Percentiles rank a stretch among this genome's conserved stretches.
These are phyloP conservation scores for Diorhabda carinulata DNA, from an alignment of 1,140 invertebrate species.

Conservation along the genomic window DNA sequence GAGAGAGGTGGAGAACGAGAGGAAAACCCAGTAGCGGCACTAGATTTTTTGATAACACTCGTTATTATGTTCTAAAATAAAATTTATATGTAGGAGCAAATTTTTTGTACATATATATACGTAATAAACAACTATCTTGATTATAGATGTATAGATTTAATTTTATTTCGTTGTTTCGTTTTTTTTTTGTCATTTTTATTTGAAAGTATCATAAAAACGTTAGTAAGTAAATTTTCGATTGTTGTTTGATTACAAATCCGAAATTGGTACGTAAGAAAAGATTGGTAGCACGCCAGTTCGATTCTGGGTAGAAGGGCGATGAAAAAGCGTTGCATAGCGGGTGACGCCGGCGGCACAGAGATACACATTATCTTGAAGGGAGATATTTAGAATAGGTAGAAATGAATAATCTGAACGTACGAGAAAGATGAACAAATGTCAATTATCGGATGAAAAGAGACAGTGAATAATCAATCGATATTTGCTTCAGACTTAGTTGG, in stretches of 20 bases:
- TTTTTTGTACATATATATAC: too few relatives aligned
- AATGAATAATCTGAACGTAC: conserved; percentile 25
- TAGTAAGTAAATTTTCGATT: too few relatives aligned
- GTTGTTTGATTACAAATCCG: too few relatives aligned
- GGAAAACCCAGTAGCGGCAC: background rate
- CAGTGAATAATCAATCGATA: conserved; percentile 23
- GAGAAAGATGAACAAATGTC: conserved; percentile 19
- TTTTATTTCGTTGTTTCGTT: too few relatives aligned
- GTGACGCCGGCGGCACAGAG: conserved; percentile 11
- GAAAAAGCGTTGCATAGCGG: conserved; percentile 23
- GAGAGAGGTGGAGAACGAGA: conserved; percentile 6
- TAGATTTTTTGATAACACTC: background rate
- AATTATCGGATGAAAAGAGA: conserved; percentile 19
- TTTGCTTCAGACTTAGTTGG: conserved; percentile 21
- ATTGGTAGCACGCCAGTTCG: background rate
- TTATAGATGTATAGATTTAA: too few relatives aligned
- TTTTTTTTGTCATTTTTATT: too few relatives aligned
- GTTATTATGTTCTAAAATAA: too few relatives aligned
- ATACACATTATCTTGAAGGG: conserved; percentile 25
- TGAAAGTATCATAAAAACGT: too few relatives aligned
- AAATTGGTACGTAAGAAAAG: too few relatives aligned
- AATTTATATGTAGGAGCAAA: too few relatives aligned
- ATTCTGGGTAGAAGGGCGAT: conserved; percentile 8
- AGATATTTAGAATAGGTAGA: conserved; percentile 25
- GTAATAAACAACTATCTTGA: too few relatives aligned